Evolutionary conservation across 2,797 vertebrate species (phyloP).

Genomic region (Coreius guichenoti): DNA sequence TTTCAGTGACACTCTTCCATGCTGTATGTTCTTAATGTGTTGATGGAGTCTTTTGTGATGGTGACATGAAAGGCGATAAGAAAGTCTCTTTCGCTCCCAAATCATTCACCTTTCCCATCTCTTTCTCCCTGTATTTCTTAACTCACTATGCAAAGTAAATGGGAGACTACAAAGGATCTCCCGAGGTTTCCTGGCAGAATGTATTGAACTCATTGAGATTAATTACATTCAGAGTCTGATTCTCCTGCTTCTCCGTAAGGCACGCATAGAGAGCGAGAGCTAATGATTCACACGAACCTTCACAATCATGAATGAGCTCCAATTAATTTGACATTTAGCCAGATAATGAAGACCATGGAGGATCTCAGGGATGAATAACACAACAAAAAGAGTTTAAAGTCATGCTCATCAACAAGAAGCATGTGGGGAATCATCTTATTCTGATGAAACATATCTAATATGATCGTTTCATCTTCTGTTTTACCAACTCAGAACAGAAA

Average conservation of each 20-base stretch:
- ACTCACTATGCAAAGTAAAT: neutral
- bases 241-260: neutral
- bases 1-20: neutral
- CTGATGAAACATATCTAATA: neutral
- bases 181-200: neutral
- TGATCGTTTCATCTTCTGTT: neutral
- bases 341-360: neutral
- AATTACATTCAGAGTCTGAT: neutral
- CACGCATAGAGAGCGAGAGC: neutral
- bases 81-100: neutral
- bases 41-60: constrained; percentile 27
- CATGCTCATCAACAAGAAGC: neutral
- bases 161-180: neutral
- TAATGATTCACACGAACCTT: neutral
- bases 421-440: neutral
- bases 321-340: constrained; percentile 4
- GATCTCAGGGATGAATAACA: constrained; percentile 1
- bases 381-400: neutral
- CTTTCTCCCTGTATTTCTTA: neutral
- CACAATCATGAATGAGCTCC: neutral
- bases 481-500: neutral
- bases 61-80: neutral
- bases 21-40: constrained; percentile 1
- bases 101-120: neutral
- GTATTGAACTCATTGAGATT: neutral